A percentile compares a stretch with the other conserved stretches of the same genome.
Evolutionary conservation across 2,888 invertebrate genomes (phyloP).

Genomic region (Stegophylla sp.): DNA sequence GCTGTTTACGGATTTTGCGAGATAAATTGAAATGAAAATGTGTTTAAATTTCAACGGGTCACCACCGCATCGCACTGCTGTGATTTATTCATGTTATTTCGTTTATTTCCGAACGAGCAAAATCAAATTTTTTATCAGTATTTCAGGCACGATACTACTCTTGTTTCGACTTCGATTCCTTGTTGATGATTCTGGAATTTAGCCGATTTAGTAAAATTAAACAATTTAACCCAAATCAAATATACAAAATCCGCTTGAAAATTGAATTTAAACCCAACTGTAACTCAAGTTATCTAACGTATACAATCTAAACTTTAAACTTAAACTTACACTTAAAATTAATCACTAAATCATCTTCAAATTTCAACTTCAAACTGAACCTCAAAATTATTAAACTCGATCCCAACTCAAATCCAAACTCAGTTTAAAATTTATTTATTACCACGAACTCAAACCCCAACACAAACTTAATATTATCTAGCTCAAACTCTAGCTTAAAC

Average conservation of each 20-base stretch:
- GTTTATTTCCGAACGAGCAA: background rate
- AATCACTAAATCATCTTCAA: no score
- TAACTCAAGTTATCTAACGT: conserved; percentile 10
- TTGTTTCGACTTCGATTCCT: background rate
- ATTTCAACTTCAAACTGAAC: no score
- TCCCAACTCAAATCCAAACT: no score
- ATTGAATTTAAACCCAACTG: background rate
- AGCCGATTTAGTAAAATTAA: no score
- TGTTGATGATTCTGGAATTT: conserved; percentile 14
- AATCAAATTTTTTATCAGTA: background rate
- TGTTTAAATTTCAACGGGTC: background rate
- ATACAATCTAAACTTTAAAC: no score
- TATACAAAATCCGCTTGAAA: background rate
- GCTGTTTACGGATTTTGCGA: background rate
- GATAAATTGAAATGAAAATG: background rate
- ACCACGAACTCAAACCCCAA: no score
- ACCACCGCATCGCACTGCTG: background rate
- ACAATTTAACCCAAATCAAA: no score
- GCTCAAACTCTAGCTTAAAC: no score
- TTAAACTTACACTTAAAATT: no score
- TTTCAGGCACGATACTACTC: background rate
- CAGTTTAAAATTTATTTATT: no score
- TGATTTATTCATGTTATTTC: background rate
- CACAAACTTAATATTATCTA: no score
- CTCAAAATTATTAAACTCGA: no score